Base-by-base conservation (phyloP, 2,888 invertebrate species). In the Metallyticus violacea region DNA sequence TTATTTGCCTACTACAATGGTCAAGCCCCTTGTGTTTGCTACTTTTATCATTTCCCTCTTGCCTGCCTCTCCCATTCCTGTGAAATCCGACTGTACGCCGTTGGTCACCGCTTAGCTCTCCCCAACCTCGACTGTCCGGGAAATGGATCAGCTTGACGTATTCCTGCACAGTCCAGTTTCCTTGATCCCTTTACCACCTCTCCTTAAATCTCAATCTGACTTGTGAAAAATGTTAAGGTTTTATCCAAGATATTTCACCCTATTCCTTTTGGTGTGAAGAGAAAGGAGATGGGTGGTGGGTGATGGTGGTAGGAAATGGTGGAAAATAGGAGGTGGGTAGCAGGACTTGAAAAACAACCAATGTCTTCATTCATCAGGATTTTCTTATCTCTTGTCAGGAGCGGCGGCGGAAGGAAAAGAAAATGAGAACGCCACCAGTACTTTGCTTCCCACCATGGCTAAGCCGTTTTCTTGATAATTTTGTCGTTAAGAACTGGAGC, bases 341-440 rank as follows among this genome's bases (percentile, higher is more conserved):
- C 88, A 85, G 83, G 88, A 85, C 88, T 89, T 89, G 89, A 90
- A 90, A 90, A 90, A 90, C 89, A 90, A 89, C 89, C 89, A 89
- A 89, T 89, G 90, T 89, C 90, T 90, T 90, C 90, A 90, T 90
- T 90, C 90, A 90, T 90, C 90, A 90, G 90, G 90, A 89, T 90
- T 90, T 89, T 89, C 90, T 90, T 90, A 90, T 90, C 90, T 90
- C 81, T 40, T 89, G 89, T 88, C 89, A 88, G 87, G 88, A 87
- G 88, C 87, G 88, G 88, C 86, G 87, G 87, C 26, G 85, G 85
- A 30, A 40, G 79, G 26, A 27, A 86, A 88, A 88, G 88, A 86
- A 88, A 87, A 88, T 86, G 87, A 86, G 87, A 85, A 86, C 84
- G 29, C 62, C 29, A 87, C 87, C 87, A 89, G 89, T 85, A 88